These are phyloP conservation scores for Pyrrhia umbra DNA, from an alignment of 2,888 invertebrate species.

Conservation along the genomic window DNA sequence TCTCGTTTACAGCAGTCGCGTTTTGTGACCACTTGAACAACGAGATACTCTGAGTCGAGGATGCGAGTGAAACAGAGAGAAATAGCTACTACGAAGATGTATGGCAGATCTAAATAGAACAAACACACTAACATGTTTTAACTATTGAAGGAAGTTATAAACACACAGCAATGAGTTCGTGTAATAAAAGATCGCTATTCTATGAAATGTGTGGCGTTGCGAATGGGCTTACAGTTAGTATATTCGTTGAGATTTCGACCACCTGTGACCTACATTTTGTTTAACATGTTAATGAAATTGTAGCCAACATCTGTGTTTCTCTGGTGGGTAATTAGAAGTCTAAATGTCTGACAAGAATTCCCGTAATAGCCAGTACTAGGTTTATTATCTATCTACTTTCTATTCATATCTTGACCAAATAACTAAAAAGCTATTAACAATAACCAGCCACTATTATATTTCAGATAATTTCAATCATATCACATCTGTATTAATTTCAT, in stretches of 20 bases:
- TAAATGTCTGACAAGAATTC: background rate
- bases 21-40: no score
- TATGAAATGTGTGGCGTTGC: slow-evolving; percentile 26
- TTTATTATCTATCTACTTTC: background rate
- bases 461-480: no score
- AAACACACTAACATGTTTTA: slow-evolving; percentile 21
- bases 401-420: no score
- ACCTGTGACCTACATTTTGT: slow-evolving; percentile 28
- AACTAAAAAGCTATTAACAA: no score
- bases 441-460: no score
- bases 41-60: no score
- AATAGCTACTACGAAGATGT: slow-evolving; percentile 8
- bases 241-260: slow-evolving; percentile 13
- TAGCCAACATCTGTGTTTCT: background rate
- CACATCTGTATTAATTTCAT: no score
- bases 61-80: no score
- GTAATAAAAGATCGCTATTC: slow-evolving; percentile 35
- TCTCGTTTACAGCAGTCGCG: no score
- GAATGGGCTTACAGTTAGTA: slow-evolving; percentile 30
- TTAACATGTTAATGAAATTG: background rate
- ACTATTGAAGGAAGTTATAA: slow-evolving; percentile 48
- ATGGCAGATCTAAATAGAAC: slow-evolving; percentile 40
- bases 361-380: background rate
- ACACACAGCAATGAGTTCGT: slow-evolving; percentile 30
- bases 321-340: background rate